Conservation (phyloP, 2,888 invertebrate genomes). For the Spodoptera picta region DNA sequence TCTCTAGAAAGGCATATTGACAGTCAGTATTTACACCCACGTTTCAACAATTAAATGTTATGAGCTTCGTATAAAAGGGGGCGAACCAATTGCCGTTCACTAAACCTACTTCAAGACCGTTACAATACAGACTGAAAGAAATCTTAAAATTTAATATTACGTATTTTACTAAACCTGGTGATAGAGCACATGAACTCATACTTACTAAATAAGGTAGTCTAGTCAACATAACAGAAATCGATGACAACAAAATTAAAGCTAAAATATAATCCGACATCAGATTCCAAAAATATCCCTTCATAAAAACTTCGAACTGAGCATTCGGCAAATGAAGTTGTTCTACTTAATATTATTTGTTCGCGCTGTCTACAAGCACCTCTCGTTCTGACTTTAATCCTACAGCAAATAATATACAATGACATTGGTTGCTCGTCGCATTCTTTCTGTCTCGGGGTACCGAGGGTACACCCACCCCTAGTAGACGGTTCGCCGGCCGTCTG, state of each 20-base stretch:
- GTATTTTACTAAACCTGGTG: too few species aligned
- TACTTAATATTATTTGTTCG: conserved; percentile 24
- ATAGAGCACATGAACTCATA: too few species aligned
- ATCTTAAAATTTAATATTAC: too few species aligned
- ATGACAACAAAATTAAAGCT: not conserved
- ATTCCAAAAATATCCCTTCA: conserved; percentile 8
- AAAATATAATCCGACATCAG: conserved; percentile 4
- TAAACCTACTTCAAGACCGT: too few species aligned
- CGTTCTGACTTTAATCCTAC: conserved; percentile 48
- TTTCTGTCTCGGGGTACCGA: conserved; percentile 64
- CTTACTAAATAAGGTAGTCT: too few species aligned
- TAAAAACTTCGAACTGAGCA: conserved; percentile 17
- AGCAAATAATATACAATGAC: conserved; percentile 60
- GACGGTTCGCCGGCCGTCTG: conserved; percentile 63
- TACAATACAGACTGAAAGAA: too few species aligned
- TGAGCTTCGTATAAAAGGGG: too few species aligned
- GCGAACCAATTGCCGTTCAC: too few species aligned
- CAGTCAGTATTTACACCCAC: too few species aligned
- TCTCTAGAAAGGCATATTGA: too few species aligned
- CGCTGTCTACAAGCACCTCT: conserved; percentile 29
- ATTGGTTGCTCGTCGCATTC: conserved; percentile 70
- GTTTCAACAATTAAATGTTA: too few species aligned
- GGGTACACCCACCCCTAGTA: conserved; percentile 70
- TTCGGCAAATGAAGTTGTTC: conserved; percentile 37
- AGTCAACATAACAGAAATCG: too few species aligned